Percentiles rank a stretch among this genome's conserved stretches.
These are phyloP conservation scores for Micrasema longulum DNA, from an alignment of 1,140 invertebrate genomes.

Conservation along the genomic window DNA sequence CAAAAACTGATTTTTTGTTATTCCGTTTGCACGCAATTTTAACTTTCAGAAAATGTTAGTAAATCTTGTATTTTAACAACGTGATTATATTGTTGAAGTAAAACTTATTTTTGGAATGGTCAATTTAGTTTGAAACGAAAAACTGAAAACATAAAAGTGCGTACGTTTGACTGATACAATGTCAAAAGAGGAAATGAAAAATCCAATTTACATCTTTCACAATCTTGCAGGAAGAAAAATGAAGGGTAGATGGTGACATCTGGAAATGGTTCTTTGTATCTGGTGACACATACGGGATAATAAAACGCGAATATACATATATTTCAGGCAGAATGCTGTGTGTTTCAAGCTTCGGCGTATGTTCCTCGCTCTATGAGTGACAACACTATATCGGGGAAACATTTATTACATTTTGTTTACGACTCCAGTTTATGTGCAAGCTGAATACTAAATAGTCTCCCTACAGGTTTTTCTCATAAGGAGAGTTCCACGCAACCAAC, in stretches of 20 bases:
- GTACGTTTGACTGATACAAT: too few relatives aligned
- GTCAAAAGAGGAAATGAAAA: conserved; percentile 31
- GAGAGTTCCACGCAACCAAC: too few relatives aligned
- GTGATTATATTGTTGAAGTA: too few relatives aligned
- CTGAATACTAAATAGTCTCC: conserved; percentile 1
- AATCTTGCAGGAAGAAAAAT: conserved; percentile 26
- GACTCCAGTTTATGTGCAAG: neutral
- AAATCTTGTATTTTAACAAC: too few relatives aligned
- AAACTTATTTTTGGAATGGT: too few relatives aligned
- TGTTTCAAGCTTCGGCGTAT: conserved; percentile 3
- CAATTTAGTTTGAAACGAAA: too few relatives aligned
- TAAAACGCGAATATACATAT: conserved; percentile 30
- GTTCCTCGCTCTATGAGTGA: conserved; percentile 12
- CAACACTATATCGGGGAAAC: conserved; percentile 23
- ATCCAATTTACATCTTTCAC: conserved; percentile 28
- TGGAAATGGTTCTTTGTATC: conserved; percentile 40
- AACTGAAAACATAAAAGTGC: too few relatives aligned
- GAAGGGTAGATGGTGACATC: conserved; percentile 32
- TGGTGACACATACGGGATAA: conserved; percentile 31
- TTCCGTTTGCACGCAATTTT: too few relatives aligned
- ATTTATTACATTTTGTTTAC: conserved; percentile 26
- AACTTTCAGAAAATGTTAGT: too few relatives aligned
- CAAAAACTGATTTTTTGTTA: too few relatives aligned
- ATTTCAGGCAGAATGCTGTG: conserved; percentile 30
- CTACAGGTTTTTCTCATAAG: too few relatives aligned